Conservation (phyloP, 2,797 vertebrate genomes). For the Helostoma temminkii region DNA sequence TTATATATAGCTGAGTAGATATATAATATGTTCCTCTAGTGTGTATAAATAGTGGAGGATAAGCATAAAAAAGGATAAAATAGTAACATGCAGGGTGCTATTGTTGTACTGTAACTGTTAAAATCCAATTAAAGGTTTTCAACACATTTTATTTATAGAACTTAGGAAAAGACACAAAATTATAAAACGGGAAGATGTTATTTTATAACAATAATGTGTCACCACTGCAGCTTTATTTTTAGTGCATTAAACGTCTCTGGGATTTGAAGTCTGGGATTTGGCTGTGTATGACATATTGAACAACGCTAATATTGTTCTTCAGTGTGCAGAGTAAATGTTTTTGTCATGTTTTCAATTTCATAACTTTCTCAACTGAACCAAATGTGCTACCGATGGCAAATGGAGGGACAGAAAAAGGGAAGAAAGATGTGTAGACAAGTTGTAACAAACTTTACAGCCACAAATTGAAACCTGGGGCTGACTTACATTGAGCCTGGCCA, state of each 20-base stretch:
- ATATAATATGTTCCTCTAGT: background rate
- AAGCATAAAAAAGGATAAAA: background rate
- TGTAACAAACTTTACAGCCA: background rate
- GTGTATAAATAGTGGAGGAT: background rate
- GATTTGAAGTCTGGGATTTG: no score
- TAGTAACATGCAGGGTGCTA: no score
- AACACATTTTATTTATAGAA: background rate
- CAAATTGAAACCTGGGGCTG: slow-evolving; percentile 12
- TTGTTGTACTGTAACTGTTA: background rate
- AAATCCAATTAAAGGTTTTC: background rate
- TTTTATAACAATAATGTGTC: background rate
- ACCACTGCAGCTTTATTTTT: background rate
- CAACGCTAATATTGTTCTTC: no score
- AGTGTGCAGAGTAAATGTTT: background rate
- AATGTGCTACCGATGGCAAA: background rate
- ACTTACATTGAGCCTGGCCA: background rate
- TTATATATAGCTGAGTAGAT: no score
- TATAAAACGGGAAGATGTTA: no score
- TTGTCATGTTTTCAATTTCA: background rate
- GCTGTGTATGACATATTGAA: no score
- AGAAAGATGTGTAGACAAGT: background rate
- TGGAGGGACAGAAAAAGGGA: background rate
- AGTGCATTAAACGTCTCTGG: background rate
- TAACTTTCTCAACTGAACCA: background rate
- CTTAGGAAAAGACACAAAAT: background rate